Conservation (phyloP, 1,140 invertebrate species). For the Ridgeia piscesae region DNA sequence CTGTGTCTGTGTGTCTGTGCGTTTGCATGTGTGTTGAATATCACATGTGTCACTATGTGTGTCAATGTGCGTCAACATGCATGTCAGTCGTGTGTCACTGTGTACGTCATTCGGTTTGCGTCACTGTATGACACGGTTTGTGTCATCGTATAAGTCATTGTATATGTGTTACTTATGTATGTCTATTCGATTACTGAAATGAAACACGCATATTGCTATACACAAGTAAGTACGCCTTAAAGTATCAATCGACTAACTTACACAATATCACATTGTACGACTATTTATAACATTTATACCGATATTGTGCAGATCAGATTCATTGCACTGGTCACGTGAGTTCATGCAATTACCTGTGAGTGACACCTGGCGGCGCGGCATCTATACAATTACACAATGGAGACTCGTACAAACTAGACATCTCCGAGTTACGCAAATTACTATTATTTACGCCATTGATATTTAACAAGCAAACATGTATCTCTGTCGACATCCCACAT, state of each 20-base stretch:
- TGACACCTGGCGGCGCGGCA: too few relatives aligned
- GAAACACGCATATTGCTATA: background rate
- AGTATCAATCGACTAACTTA: background rate
- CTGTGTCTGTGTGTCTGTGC: background rate
- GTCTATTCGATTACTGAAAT: background rate
- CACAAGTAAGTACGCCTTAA: background rate
- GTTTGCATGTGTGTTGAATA: background rate
- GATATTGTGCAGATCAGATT: background rate
- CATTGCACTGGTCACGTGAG: background rate
- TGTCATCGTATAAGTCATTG: background rate
- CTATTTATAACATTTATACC: background rate
- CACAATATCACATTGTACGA: background rate
- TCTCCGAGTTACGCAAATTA: background rate
- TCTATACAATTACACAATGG: background rate
- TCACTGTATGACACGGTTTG: background rate
- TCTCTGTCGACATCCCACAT: background rate
- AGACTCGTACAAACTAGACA: background rate
- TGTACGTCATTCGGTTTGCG: background rate
- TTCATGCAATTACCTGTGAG: background rate
- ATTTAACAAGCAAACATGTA: background rate
- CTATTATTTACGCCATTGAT: constrained; percentile 1
- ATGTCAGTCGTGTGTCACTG: background rate
- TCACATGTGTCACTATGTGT: background rate
- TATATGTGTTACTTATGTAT: background rate
- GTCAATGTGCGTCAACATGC: background rate